Evolutionary conservation across 1,140 invertebrate genomes (phyloP), one percentile per base, ranked within the genome.

Genomic region (Lepidurus packardi): DNA sequence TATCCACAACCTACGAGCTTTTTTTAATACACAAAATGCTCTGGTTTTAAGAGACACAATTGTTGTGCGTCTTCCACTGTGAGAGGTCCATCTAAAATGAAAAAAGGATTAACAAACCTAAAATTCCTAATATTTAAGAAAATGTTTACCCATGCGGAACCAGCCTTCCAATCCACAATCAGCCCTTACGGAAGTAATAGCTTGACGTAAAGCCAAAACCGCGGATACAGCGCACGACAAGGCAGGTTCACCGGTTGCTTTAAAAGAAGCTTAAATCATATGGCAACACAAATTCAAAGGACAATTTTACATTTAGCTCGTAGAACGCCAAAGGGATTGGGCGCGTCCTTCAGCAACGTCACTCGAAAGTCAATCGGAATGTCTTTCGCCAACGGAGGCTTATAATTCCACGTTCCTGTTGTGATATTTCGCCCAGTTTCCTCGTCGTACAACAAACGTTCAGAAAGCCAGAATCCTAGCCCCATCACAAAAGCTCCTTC

Each of bases 401-500:
- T 94, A 84, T 95, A 96, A 78, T 89, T 92, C 93, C 94, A 95
- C 47, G 93, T 93, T 78, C 91, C 88, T 82, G 91, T 89, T 11
- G 92, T 94, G 0, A 93, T 85, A 7, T 92, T 83, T 79, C 87
- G 84, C 13, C 92, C 94, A 24, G 90, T 90, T 25, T 86, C 81
- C 16, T 86, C 84, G 82, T 92, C 89, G 81, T 90, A 91, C 6
- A 45, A 85, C 44, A 93, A 76, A 79, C 85, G 82, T 83, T 96
- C 94, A 4, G 86, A 88, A n/a, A 92, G 89, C 89, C 90, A 94
- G 81, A 92, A 92, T 7, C 94, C 94, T 11, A 94, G 82, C 4
- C 93, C 93, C 94, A 96, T 96, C 0, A 94, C 86, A 83, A 94
- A 93, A 1, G 92, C 91, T 7, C 93, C 95, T 87, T 96, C 94